Evolutionary conservation across 2,888 invertebrate genomes (phyloP).

Genomic region (Smittia sp.): DNA sequence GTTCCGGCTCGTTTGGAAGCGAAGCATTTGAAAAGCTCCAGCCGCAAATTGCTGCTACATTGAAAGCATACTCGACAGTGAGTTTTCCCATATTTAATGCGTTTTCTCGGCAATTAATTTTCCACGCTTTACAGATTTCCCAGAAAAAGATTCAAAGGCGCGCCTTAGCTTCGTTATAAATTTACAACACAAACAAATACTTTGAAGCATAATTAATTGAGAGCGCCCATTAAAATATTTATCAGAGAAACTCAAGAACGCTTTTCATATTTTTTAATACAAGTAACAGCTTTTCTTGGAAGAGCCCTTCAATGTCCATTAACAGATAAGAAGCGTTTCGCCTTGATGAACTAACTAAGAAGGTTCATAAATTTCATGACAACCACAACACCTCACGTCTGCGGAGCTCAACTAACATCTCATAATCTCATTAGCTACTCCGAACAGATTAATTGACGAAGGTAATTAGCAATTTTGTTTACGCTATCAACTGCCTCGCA

Average conservation of each 20-base stretch:
- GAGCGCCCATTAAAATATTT: not conserved
- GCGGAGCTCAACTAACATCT: too few relatives aligned
- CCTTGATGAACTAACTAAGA: too few relatives aligned
- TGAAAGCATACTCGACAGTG: not conserved
- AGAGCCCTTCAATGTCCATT: too few relatives aligned
- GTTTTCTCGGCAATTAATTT: constrained; percentile 4
- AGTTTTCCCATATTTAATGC: not conserved
- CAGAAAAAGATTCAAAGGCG: not conserved
- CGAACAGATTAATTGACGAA: too few relatives aligned
- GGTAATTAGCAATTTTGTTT: too few relatives aligned
- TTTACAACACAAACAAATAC: not conserved
- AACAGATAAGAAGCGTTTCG: too few relatives aligned
- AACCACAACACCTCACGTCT: too few relatives aligned
- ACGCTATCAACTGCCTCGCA: too few relatives aligned
- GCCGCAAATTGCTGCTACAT: not conserved
- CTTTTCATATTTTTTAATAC: too few relatives aligned
- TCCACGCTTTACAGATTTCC: not conserved
- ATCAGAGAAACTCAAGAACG: not conserved
- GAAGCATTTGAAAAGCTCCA: not conserved
- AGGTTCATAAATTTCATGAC: too few relatives aligned
- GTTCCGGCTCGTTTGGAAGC: not conserved
- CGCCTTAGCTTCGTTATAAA: not conserved
- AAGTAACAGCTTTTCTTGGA: too few relatives aligned
- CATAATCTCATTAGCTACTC: too few relatives aligned
- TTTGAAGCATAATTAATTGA: not conserved